Evolutionary conservation across 2,888 invertebrate species (phyloP), one percentile per base, ranked within the genome.

Genomic region (Macaria liturata): DNA sequence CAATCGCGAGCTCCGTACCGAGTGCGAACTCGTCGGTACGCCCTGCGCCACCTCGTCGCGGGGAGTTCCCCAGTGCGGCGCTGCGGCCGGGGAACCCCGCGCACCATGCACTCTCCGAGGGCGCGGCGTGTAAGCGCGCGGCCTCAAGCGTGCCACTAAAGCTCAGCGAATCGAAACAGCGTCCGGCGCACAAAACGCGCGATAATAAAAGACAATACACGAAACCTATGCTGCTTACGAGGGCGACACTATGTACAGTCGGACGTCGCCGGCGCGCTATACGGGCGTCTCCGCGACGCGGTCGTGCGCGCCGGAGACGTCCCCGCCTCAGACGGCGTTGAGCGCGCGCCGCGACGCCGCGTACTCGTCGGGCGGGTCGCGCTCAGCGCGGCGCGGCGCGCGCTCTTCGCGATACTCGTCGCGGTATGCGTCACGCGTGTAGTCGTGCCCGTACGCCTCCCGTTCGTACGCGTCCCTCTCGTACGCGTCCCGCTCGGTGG

Each of bases 271-370:
- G 51, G 56, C 54, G 49, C 59, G 53, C 56, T 57, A 61, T 54
- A 62, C 61, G 46, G 60, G 60, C 52, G 68, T 65, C 59, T 66
- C 65, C 46, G 62, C 54, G 62, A 62, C 66, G 57, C 46, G 39
- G 42, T 57, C 54, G 43, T n/a, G 59, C 55, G 50, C 62, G 58
- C 65, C 59, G 56, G 60, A 60, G 59, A 60, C 59, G 61, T 54
- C 54, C 59, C 51, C 63, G 64, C 51, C 47, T 57, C 95, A 95
- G 86, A 95, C 95, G 83, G 95, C 95, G 88, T 95, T 95, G 74
- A 95, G 93, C 72, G 95, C 94, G 77, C 95, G 93, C 62, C 95
- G 93, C 72, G 95, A 94, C 45, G 94, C 92, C 64, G 93, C 93
- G 84, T 94, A 93, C 74, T 93, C 93, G 72, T 93, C 93, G 59